These are phyloP conservation scores for Microcebus griseorufus DNA, from an alignment of 2,113 vertebrate genomes.

Conservation along the genomic window DNA sequence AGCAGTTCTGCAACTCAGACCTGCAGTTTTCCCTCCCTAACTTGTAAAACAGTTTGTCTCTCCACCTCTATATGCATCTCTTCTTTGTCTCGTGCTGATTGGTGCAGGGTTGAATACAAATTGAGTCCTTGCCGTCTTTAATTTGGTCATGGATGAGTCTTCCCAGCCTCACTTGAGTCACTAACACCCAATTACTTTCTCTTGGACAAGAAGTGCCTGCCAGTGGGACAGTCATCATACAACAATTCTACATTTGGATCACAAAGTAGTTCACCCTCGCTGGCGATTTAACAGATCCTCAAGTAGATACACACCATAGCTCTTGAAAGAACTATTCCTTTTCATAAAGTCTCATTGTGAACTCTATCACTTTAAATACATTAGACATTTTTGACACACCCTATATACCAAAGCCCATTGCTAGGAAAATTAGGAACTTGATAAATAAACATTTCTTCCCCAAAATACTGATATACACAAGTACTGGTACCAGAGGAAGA, in stretches of 20 bases:
- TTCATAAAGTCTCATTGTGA: neutral
- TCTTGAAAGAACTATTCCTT: neutral
- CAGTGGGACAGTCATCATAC: neutral
- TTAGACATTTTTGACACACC: neutral
- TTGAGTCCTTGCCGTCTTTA: conserved; percentile 17
- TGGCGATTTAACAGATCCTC: neutral
- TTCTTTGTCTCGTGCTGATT: neutral
- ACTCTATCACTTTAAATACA: neutral
- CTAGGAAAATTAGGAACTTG: neutral
- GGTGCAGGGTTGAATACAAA: neutral
- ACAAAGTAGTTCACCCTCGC: neutral
- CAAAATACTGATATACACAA: neutral
- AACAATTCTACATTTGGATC: neutral
- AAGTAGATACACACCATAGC: neutral
- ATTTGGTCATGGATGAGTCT: conserved; percentile 2
- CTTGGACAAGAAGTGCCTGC: conserved; percentile 16
- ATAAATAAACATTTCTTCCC: neutral
- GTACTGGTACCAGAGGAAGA: neutral
- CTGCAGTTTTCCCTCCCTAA: neutral
- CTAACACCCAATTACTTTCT: conserved; percentile 33
- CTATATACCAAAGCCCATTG: neutral
- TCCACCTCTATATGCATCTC: neutral
- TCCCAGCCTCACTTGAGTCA: neutral
- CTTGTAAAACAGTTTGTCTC: conserved; percentile 11
- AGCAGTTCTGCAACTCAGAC: neutral